Evolutionary conservation across 2,113 vertebrate genomes (phyloP).

Genomic region (Myrmecophaga tridactyla): DNA sequence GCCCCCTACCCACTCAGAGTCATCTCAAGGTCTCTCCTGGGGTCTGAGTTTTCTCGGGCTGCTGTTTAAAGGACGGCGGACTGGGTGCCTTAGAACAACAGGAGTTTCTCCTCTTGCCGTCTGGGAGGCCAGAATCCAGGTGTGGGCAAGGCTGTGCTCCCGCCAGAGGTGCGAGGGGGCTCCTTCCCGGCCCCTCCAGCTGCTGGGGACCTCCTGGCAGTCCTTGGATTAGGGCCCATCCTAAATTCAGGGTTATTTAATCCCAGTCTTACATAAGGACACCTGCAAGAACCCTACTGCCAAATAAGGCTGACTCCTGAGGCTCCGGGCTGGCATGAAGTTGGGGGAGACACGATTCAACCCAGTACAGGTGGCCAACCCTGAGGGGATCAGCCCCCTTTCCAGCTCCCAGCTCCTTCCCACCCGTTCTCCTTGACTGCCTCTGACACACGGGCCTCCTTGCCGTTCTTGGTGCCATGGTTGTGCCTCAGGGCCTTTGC

Average conservation of each 20-base stretch:
- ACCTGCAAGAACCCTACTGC: not conserved
- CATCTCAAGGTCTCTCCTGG: not conserved
- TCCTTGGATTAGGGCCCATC: not conserved
- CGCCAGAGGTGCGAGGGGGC: not conserved
- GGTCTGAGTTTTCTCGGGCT: not conserved
- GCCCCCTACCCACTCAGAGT: fast-evolving
- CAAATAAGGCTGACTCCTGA: not conserved
- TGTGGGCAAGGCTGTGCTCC: fast-evolving
- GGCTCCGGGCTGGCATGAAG: not conserved
- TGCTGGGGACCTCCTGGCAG: fast-evolving
- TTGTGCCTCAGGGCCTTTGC: not conserved
- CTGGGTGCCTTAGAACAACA: not conserved
- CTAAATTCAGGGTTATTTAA: too few relatives aligned
- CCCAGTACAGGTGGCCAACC: not conserved
- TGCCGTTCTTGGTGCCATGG: not conserved
- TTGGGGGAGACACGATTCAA: not conserved
- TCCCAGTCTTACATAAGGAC: not conserved
- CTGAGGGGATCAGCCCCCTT: too few relatives aligned
- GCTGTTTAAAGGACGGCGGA: fast-evolving
- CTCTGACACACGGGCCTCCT: fast-evolving
- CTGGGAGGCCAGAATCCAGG: not conserved
- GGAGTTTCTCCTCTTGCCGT: fast-evolving
- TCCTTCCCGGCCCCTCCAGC: not conserved
- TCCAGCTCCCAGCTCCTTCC: fast-evolving
- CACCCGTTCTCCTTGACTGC: too few relatives aligned